Percentiles rank a stretch among this genome's conserved stretches.
These are phyloP conservation scores for Sminthopsis crassicaudata DNA, from an alignment of 2,113 vertebrate species.

Conservation along the genomic window DNA sequence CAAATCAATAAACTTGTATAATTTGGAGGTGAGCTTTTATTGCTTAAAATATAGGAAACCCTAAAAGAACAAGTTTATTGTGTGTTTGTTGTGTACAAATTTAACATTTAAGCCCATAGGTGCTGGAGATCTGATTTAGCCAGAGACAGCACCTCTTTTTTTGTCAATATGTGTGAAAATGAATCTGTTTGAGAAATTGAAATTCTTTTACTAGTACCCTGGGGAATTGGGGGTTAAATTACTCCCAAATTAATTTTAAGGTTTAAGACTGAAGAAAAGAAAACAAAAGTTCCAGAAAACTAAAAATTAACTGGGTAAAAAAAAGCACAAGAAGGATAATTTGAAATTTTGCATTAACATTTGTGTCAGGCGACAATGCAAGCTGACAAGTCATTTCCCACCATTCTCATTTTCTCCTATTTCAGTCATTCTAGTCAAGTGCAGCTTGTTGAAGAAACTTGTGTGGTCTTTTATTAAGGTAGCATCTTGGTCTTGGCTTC, in stretches of 20 bases:
- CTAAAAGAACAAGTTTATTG: background rate
- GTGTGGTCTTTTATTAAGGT: background rate
- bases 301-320: background rate
- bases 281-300: background rate
- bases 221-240: background rate
- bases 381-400: background rate
- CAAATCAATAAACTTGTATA: background rate
- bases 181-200: background rate
- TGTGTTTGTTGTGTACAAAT: background rate
- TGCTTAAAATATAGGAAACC: background rate
- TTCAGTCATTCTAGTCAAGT: background rate
- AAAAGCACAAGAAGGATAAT: background rate
- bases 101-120: background rate
- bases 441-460: background rate
- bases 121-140: background rate
- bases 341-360: background rate
- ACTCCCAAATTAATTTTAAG: background rate
- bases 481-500: background rate
- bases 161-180: background rate
- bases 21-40: background rate
- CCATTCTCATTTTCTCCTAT: background rate
- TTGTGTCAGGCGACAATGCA: background rate
- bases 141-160: background rate
- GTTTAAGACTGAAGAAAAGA: background rate
- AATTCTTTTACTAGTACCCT: background rate